phyloP scores from a whole-genome alignment of 1,140 invertebrate genomes.

The Melitaea cinxia region DNA sequence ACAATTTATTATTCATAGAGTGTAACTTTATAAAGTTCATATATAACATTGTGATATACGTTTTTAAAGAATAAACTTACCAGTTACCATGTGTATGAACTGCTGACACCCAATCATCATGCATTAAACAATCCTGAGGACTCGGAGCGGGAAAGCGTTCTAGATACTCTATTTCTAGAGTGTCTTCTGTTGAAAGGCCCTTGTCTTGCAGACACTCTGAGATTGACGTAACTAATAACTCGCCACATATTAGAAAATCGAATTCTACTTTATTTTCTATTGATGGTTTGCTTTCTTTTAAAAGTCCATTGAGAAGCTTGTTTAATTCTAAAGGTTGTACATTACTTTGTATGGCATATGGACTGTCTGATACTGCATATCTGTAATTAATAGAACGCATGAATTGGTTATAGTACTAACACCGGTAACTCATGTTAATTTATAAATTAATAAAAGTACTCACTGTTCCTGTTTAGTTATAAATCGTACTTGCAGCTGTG shows the following conservation, averaged over 20 bases:
- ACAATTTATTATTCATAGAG: no score
- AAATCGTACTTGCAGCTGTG: constrained; percentile 87
- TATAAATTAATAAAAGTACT: constrained; percentile 62
- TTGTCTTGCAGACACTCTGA: constrained; percentile 87
- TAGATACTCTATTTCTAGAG: constrained; percentile 94
- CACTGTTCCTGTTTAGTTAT: constrained; percentile 91
- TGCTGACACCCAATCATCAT: constrained; percentile 98
- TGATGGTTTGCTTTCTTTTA: constrained; percentile 84
- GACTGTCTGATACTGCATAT: constrained; percentile 92
- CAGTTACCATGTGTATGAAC: constrained; percentile 89
- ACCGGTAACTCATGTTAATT: not conserved
- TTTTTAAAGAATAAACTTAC: constrained; percentile 68
- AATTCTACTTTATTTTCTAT: constrained; percentile 86
- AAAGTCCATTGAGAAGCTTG: constrained; percentile 89
- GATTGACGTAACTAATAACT: constrained; percentile 88
- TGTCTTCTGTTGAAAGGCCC: constrained; percentile 87
- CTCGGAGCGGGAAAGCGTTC: constrained; percentile 93
- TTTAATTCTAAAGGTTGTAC: constrained; percentile 88
- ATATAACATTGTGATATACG: not conserved
- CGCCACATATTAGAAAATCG: constrained; percentile 93
- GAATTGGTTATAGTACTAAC: not conserved
- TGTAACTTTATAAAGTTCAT: no score
- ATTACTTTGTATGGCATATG: constrained; percentile 89
- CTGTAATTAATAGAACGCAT: constrained; percentile 81
- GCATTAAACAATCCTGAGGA: constrained; percentile 94